phyloP scores from a whole-genome alignment of 2,888 invertebrate genomes.

The Drosophila peninsularis region DNA sequence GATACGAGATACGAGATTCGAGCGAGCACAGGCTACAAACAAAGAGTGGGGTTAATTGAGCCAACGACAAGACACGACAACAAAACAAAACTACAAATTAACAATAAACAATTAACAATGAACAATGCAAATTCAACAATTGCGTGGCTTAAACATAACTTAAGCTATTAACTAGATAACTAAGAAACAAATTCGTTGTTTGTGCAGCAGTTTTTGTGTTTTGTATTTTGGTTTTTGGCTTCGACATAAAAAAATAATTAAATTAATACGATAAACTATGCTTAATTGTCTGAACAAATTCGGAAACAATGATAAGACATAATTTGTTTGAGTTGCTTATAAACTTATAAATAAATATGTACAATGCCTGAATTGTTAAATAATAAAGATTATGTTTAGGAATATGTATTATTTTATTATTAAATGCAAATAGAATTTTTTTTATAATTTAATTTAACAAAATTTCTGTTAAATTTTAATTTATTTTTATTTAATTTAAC shows the following conservation, averaged over 20 bases:
- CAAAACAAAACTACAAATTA: constrained; percentile 56
- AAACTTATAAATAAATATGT: constrained; percentile 27
- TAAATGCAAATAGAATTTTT: neutral
- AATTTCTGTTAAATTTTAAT: constrained; percentile 13
- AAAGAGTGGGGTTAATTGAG: constrained; percentile 45
- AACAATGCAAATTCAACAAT: constrained; percentile 40
- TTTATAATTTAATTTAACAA: neutral
- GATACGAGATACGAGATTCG: constrained; percentile 7
- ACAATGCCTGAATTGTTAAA: constrained; percentile 12
- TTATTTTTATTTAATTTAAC: too few relatives aligned
- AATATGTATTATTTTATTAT: constrained; percentile 2
- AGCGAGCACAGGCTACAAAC: constrained; percentile 37
- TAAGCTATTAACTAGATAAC: constrained; percentile 33
- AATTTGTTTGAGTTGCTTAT: neutral
- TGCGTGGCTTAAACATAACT: constrained; percentile 44
- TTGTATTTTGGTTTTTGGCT: constrained; percentile 19
- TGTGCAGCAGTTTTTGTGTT: constrained; percentile 44
- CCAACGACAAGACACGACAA: constrained; percentile 61
- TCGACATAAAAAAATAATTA: neutral
- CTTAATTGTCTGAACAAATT: constrained; percentile 5
- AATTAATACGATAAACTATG: constrained; percentile 13
- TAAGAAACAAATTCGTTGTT: constrained; percentile 37
- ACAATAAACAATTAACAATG: constrained; percentile 32
- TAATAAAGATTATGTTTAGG: constrained; percentile 19
- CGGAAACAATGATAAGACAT: constrained; percentile 13